Evolutionary conservation across 1,140 invertebrate genomes (phyloP).

Genomic region (Drosophila trapezifrons): DNA sequence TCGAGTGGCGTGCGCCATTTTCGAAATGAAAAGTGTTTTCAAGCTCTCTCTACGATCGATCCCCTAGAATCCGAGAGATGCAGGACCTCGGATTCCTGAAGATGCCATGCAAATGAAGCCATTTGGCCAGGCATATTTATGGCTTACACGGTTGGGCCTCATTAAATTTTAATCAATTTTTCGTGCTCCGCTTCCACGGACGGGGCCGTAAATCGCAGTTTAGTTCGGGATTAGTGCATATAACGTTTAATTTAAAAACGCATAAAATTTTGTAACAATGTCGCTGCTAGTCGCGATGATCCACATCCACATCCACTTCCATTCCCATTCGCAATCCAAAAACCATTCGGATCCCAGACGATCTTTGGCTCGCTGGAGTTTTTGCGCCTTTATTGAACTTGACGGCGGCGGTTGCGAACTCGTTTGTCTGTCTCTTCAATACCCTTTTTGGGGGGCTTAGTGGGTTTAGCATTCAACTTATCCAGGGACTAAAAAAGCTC

Average conservation of each 20-base stretch:
- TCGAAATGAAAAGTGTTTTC: slow-evolving; percentile 74
- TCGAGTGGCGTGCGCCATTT: slow-evolving; percentile 29
- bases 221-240: slow-evolving; percentile 78
- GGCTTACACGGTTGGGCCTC: slow-evolving; percentile 71
- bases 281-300: slow-evolving; percentile 46
- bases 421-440: slow-evolving; percentile 36
- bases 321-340: slow-evolving; percentile 1
- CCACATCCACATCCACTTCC: not conserved
- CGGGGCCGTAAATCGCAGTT: slow-evolving; percentile 75
- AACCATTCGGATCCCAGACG: slow-evolving; percentile 21
- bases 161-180: slow-evolving; percentile 82
- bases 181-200: slow-evolving; percentile 46
- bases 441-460: not conserved
- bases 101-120: slow-evolving; percentile 73
- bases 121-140: slow-evolving; percentile 71
- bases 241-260: slow-evolving; percentile 83
- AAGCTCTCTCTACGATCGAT: slow-evolving; percentile 34
- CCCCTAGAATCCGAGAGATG: not conserved
- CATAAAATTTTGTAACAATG: slow-evolving; percentile 83
- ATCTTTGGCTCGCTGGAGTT: slow-evolving; percentile 47
- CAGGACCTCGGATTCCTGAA: not conserved
- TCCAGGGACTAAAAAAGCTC: no score
- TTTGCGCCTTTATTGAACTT: slow-evolving; percentile 66
- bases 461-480: no score
- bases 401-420: slow-evolving; percentile 31